These are phyloP conservation scores for Colius striatus DNA, from an alignment of 2,113 vertebrate species.

Conservation along the genomic window DNA sequence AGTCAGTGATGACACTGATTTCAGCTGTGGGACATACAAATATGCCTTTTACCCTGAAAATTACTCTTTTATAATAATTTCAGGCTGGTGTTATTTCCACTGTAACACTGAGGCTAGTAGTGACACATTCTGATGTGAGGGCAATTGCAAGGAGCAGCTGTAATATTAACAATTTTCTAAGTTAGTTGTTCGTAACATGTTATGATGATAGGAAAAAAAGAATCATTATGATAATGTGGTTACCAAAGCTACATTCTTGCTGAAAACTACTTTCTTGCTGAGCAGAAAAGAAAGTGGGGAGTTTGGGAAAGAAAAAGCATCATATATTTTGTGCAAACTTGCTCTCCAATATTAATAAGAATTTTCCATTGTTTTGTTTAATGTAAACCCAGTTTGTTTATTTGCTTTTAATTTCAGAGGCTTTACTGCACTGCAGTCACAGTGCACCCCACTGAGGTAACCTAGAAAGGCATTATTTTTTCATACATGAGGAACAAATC, in stretches of 20 bases:
- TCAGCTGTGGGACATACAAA: neutral
- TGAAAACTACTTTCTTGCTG: neutral
- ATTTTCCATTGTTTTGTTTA: conserved; percentile 29
- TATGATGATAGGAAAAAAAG: neutral
- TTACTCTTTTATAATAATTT: neutral
- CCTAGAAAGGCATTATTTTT: conserved; percentile 5
- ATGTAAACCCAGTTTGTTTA: neutral
- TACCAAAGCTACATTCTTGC: neutral
- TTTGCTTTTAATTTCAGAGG: conserved; percentile 34
- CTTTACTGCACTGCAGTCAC: conserved; percentile 50
- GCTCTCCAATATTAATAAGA: neutral
- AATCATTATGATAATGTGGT: neutral
- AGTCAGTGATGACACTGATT: neutral
- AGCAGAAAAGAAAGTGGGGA: neutral
- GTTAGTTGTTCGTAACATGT: neutral
- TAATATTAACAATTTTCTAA: neutral
- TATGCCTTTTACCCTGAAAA: neutral
- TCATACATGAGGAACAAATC: neutral
- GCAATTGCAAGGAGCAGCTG: neutral
- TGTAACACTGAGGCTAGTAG: neutral
- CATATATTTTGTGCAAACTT: neutral
- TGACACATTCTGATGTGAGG: neutral
- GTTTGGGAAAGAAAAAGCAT: neutral
- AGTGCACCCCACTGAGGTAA: conserved; percentile 22
- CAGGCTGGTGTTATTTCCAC: neutral